These are phyloP conservation scores for Oscheius sp. DNA, from an alignment of 1,140 invertebrate species.

Conservation along the genomic window DNA sequence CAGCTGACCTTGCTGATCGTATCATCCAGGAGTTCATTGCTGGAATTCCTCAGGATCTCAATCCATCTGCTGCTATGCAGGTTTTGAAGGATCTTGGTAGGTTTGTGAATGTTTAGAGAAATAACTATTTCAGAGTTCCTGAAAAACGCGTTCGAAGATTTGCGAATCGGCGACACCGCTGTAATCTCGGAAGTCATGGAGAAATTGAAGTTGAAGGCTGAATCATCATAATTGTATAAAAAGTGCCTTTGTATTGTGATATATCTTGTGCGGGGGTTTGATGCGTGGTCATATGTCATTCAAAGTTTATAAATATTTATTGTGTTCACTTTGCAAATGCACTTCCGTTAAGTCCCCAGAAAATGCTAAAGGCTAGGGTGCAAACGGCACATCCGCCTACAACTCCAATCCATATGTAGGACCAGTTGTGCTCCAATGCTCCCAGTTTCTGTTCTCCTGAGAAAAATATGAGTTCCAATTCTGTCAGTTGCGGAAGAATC, in stretches of 20 bases:
- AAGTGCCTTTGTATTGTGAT: neutral
- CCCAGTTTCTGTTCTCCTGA: conserved; percentile 17
- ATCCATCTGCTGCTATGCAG: neutral
- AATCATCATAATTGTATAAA: neutral
- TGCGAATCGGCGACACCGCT: neutral
- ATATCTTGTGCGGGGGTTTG: neutral
- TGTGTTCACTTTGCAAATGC: conserved; percentile 17
- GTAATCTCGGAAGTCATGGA: neutral
- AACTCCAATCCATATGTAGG: conserved; percentile 26
- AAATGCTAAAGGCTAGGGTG: conserved; percentile 33
- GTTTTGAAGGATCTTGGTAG: neutral
- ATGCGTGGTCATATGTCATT: neutral
- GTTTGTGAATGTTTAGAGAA: neutral
- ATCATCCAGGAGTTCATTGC: neutral
- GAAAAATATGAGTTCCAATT: conserved; percentile 33
- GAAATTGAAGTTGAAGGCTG: neutral
- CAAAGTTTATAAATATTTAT: neutral
- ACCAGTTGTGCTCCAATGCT: conserved; percentile 8
- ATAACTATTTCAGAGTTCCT: neutral
- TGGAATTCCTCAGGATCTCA: neutral
- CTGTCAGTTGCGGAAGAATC: conserved; percentile 1
- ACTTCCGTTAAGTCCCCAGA: conserved; percentile 35
- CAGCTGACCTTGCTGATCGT: neutral
- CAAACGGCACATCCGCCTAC: conserved; percentile 28
- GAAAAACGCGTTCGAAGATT: conserved; percentile 15